Conservation (phyloP, 2,797 vertebrate genomes). For the Pangasius krempfi region DNA sequence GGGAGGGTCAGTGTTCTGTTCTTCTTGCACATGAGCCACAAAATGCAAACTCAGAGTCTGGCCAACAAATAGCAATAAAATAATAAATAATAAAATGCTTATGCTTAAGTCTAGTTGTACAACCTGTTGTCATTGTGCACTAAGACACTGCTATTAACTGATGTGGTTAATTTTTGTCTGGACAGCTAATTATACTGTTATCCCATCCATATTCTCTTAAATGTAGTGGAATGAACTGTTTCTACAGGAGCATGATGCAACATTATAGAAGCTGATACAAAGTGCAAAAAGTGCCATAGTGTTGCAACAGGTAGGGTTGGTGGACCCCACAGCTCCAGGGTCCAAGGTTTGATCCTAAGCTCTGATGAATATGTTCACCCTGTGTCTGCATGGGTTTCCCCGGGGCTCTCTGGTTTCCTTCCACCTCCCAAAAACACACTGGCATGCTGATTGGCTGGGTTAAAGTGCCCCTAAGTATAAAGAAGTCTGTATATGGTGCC, state of each 20-base stretch:
- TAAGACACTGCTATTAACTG: background rate
- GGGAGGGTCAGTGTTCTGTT: constrained; percentile 26
- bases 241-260: background rate
- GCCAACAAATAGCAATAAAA: constrained; percentile 3
- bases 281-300: background rate
- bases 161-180: background rate
- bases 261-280: background rate
- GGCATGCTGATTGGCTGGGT: background rate
- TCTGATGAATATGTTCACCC: background rate
- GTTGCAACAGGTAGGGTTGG: background rate
- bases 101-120: background rate
- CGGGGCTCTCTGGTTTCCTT: background rate
- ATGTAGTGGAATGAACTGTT: background rate
- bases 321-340: background rate
- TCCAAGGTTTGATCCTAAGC: background rate
- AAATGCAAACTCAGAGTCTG: background rate
- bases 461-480: background rate
- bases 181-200: background rate
- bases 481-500: background rate
- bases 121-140: background rate
- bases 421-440: background rate
- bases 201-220: background rate
- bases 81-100: constrained; percentile 10
- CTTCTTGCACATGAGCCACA: constrained; percentile 14
- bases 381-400: background rate